Percentiles rank a stretch among this genome's conserved stretches.
Evolutionary conservation across 1,140 invertebrate species (phyloP).

Genomic region (Papilio xuthus): DNA sequence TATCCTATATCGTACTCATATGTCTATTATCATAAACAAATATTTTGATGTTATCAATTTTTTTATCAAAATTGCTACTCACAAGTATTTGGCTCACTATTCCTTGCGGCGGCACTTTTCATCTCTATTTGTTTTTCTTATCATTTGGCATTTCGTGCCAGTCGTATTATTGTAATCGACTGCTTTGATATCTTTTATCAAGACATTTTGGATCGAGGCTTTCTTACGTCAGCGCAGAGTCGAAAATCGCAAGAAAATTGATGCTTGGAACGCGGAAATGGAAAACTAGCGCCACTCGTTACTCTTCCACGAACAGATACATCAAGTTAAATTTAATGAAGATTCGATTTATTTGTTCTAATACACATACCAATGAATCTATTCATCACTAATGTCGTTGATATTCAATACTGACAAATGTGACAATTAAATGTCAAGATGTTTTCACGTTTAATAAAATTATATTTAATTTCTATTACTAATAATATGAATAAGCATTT

Average conservation of each 20-base stretch:
- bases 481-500: not conserved
- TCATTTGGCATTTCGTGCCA: slow-evolving; percentile 10
- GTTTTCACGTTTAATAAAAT: not conserved
- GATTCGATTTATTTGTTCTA: slow-evolving; percentile 18
- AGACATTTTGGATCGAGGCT: not conserved
- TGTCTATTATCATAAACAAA: slow-evolving; percentile 9
- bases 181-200: slow-evolving; percentile 30
- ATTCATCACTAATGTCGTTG: slow-evolving; percentile 6
- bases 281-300: slow-evolving; percentile 8
- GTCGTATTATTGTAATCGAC: slow-evolving; percentile 28
- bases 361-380: slow-evolving; percentile 3
- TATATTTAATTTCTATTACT: too few relatives aligned
- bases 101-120: slow-evolving; percentile 17
- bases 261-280: slow-evolving; percentile 11
- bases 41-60: slow-evolving; percentile 16
- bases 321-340: slow-evolving; percentile 23
- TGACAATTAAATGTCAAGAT: slow-evolving; percentile 5
- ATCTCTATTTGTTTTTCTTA: slow-evolving; percentile 23
- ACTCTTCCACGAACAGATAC: slow-evolving; percentile 15
- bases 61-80: slow-evolving; percentile 26
- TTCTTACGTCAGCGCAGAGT: not conserved
- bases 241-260: slow-evolving; percentile 25
- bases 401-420: not conserved
- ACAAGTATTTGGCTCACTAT: not conserved
- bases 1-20: not conserved